These are phyloP conservation scores for Pristis pectinata DNA, from an alignment of 2,797 vertebrate species.

Conservation along the genomic window DNA sequence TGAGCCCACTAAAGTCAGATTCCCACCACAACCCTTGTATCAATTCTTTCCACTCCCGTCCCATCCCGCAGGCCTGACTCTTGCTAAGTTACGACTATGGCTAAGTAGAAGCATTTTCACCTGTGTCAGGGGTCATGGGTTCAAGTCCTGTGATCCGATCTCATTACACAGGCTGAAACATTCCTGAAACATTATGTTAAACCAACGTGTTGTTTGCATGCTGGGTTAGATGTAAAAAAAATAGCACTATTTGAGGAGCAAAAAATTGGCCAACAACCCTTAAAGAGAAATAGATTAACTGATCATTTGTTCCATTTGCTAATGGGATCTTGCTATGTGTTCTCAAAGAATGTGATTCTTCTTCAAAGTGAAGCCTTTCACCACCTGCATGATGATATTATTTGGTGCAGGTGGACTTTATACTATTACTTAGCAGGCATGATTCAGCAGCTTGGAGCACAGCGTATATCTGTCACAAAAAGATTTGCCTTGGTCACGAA, in stretches of 20 bases:
- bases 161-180: neutral
- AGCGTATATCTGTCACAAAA: neutral
- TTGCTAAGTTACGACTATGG: neutral
- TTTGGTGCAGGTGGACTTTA: neutral
- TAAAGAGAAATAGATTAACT: no score
- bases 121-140: neutral
- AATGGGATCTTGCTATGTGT: neutral
- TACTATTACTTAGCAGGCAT: no score
- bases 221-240: neutral
- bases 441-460: neutral
- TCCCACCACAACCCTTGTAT: neutral
- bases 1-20: neutral
- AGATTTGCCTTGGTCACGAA: neutral
- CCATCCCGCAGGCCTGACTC: neutral
- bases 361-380: neutral
- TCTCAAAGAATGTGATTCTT: neutral
- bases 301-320: neutral
- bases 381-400: neutral
- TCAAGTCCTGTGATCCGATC: neutral
- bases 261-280: neutral
- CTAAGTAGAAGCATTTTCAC: neutral
- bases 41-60: neutral
- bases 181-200: neutral
- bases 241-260: neutral
- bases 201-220: neutral